Percentiles rank a stretch among this genome's conserved stretches.
phyloP scores from a whole-genome alignment of 2,113 vertebrate species.

The Passer domesticus region DNA sequence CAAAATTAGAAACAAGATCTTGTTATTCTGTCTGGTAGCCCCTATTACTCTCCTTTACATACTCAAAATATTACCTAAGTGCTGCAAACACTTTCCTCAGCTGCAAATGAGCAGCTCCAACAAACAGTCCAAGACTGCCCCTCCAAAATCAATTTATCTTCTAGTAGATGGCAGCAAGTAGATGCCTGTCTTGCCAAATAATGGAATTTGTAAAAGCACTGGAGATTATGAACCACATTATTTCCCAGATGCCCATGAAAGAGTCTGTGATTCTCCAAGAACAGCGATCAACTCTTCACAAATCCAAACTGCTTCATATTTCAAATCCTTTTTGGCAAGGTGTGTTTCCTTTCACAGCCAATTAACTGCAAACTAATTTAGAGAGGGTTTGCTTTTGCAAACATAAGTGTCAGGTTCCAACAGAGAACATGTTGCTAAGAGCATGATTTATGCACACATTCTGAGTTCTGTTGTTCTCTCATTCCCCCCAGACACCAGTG shows the following conservation, averaged over 20 bases:
- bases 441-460: slow-evolving; percentile 4
- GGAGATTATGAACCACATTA: slow-evolving; percentile 20
- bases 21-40: neutral
- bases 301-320: slow-evolving; percentile 35
- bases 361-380: slow-evolving; percentile 61
- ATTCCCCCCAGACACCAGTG: neutral
- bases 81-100: neutral
- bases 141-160: neutral
- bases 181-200: neutral
- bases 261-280: neutral
- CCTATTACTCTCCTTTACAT: neutral
- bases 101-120: neutral
- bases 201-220: neutral
- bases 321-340: slow-evolving; percentile 59
- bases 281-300: neutral
- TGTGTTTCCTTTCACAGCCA: slow-evolving; percentile 43
- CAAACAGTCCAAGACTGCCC: neutral
- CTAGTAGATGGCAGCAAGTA: neutral
- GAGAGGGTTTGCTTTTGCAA: slow-evolving; percentile 44
- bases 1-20: neutral
- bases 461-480: neutral
- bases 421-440: slow-evolving; percentile 31
- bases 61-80: neutral
- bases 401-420: slow-evolving; percentile 33
- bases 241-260: slow-evolving; percentile 24